Evolutionary conservation across 2,797 vertebrate species (phyloP), one percentile per base, ranked within the genome.

Genomic region (Otolemur crassicaudatus): DNA sequence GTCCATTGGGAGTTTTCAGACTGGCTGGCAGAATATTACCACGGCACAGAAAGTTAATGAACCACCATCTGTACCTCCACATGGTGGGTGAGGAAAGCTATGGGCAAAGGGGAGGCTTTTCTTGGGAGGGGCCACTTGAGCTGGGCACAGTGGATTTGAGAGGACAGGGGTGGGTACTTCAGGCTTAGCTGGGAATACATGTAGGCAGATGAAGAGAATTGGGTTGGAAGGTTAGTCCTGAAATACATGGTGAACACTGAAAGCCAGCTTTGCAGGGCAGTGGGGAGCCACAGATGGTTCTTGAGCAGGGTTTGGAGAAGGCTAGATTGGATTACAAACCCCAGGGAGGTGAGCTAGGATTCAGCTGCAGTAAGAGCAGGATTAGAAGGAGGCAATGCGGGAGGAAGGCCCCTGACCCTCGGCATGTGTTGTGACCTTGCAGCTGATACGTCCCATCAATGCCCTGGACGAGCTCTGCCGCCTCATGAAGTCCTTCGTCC

Each of bases 361-460:
- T 49, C 29, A 56, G 73, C 67, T 37, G 34, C 14, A 12, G 43
- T 8, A n/a, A 7, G 29, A 70, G 65, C 60, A 34, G 16, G 70
- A 56, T n/a, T 20, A 37, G 81, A 77, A 89, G 73, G 69, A 34
- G 43, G 5, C 0, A 16, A 11, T 10, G n/a, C 56, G 40, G 46
- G 14, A 12, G 0, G 37, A 22, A 80, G 84, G 84, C 7, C 8
- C 40, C 46, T 1, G 1, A 73, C 53, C 0, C 0, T 58, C 0
- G 40, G 4, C 10, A 0, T 65, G 72, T 72, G n/a, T 16, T 40
- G 3, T 7, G 0, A 0, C 88, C 96, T 65, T 87, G 16, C 96
- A 99, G 99, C 99, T 99, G 53, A 99, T 99, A 93, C 99, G 99
- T 63, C 99, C 99, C 56, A 99, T 99, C 94, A 99, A 99, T 95